A percentile compares a stretch with the other conserved stretches of the same genome.
phyloP scores from a whole-genome alignment of 2,797 vertebrate genomes.

The Crotalus adamanteus region DNA sequence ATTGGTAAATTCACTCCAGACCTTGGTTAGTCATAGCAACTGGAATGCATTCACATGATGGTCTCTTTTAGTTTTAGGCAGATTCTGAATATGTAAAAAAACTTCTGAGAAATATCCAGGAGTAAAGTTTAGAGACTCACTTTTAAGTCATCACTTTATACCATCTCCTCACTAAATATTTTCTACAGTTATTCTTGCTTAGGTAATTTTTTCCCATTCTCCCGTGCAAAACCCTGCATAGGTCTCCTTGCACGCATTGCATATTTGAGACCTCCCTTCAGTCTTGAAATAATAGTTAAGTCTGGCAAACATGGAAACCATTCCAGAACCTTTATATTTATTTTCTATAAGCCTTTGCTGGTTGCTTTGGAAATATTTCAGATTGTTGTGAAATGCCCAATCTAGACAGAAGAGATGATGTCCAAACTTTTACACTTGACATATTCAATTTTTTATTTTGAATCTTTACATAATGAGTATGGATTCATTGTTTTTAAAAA shows the following conservation, averaged over 20 bases:
- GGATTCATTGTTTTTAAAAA: not conserved
- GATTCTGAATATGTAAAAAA: not conserved
- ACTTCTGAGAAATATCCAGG: not conserved
- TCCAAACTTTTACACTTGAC: not conserved
- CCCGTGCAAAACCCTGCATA: not conserved
- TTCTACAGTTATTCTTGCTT: not conserved
- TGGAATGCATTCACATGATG: not conserved
- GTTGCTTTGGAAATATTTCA: not conserved
- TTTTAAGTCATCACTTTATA: not conserved
- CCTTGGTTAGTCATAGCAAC: not conserved
- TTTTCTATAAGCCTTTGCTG: not conserved
- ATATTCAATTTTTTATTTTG: not conserved
- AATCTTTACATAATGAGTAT: not conserved
- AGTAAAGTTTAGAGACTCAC: not conserved
- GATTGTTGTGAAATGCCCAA: not conserved
- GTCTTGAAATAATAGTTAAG: not conserved
- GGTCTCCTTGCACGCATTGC: not conserved
- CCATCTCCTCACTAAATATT: not conserved
- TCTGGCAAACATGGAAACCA: not conserved
- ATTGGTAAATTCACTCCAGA: not conserved
- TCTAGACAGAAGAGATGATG: not conserved
- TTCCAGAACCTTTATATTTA: not conserved
- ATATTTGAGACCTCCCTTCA: not conserved
- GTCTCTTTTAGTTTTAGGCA: not conserved
- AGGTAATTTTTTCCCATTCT: not conserved